Evolutionary conservation across 2,113 vertebrate species (phyloP).

Genomic region (Crypturellus undulatus): DNA sequence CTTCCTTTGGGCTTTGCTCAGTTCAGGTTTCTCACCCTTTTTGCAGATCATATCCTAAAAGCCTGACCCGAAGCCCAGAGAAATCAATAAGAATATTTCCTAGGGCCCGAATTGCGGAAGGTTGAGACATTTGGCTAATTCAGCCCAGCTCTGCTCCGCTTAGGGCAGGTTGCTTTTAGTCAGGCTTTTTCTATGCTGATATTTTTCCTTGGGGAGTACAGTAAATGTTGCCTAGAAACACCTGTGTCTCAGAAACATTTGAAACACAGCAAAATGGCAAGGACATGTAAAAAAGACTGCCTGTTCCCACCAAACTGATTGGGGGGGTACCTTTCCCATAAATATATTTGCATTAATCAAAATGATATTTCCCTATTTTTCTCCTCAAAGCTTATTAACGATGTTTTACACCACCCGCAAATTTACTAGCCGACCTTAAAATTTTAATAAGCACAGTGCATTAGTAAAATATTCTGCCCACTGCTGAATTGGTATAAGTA

Average conservation of each 20-base stretch:
- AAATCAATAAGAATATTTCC: neutral
- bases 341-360: conserved; percentile 64
- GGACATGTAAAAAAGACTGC: neutral
- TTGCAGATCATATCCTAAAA: neutral
- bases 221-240: conserved; percentile 56
- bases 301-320: neutral
- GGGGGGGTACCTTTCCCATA: conserved; percentile 6
- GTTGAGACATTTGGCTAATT: neutral
- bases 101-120: neutral
- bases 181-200: conserved; percentile 11
- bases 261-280: conserved; percentile 28
- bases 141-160: neutral
- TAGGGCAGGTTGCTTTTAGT: neutral
- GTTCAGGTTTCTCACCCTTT: neutral
- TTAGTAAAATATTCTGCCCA: conserved; percentile 56
- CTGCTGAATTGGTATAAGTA: conserved; percentile 56
- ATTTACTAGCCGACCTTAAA: conserved; percentile 62
- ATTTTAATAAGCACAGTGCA: conserved; percentile 55
- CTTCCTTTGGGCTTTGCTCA: neutral
- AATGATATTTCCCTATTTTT: conserved; percentile 22
- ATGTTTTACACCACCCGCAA: conserved; percentile 10
- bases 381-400: conserved; percentile 18
- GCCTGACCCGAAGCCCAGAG: neutral
- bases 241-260: conserved; percentile 30
- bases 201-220: neutral